These are phyloP conservation scores for Pogonocichla stellata DNA, from an alignment of 2,113 vertebrate species.

Conservation along the genomic window DNA sequence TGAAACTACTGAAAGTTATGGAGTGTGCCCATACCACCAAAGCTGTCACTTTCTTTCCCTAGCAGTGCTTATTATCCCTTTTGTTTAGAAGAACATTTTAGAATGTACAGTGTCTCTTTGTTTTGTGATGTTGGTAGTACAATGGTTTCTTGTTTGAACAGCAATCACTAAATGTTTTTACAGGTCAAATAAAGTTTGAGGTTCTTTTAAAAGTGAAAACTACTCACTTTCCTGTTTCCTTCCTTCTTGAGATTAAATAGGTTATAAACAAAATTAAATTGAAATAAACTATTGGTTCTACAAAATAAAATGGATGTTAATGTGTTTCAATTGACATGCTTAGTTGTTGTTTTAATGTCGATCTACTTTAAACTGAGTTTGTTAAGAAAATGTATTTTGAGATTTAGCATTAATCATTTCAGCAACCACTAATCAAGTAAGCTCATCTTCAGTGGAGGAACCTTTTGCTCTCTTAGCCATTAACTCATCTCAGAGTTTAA, in stretches of 20 bases:
- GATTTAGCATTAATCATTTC: neutral
- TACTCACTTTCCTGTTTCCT: neutral
- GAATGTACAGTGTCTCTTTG: neutral
- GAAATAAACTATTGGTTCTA: neutral
- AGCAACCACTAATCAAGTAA: neutral
- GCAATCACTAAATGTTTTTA: neutral
- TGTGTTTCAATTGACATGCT: conserved; percentile 5
- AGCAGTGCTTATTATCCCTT: neutral
- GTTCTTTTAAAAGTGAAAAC: neutral
- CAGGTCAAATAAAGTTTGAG: neutral
- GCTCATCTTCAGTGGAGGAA: neutral
- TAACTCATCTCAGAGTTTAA: neutral
- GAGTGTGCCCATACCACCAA: neutral
- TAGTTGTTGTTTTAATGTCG: conserved; percentile 1
- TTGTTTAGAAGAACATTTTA: neutral
- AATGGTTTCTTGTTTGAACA: neutral
- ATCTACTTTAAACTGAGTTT: neutral
- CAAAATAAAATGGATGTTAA: conserved; percentile 5
- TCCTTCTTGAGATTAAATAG: neutral
- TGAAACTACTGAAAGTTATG: neutral
- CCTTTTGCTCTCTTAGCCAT: neutral
- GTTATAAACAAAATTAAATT: conserved; percentile 19
- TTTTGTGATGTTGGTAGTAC: neutral
- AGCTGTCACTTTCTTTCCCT: neutral
- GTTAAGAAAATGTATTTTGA: neutral